A percentile compares a stretch with the other conserved stretches of the same genome.
Evolutionary conservation across 2,797 vertebrate species (phyloP).

Genomic region (Amblyraja radiata): DNA sequence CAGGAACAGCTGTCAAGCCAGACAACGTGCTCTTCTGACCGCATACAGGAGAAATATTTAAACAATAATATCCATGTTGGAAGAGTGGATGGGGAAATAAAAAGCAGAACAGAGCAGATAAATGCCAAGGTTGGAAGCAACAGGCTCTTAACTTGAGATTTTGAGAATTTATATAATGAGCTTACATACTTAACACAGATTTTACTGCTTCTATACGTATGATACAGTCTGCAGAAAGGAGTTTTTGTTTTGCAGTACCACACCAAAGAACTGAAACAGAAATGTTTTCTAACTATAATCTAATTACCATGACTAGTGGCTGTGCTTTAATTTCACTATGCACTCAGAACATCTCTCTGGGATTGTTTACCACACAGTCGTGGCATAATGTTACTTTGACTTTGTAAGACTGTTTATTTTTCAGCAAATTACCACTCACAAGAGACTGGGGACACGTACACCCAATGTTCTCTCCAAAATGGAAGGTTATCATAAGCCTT

Average conservation of each 20-base stretch:
- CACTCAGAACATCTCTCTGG: background rate
- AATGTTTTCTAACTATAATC: constrained; percentile 9
- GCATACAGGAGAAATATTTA: constrained; percentile 36
- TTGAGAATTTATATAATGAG: constrained; percentile 16
- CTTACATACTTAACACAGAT: background rate
- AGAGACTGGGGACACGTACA: background rate
- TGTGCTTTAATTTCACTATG: background rate
- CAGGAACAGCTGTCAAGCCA: constrained; percentile 20
- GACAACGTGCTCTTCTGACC: constrained; percentile 23
- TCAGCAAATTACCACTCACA: background rate
- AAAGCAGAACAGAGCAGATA: constrained; percentile 4
- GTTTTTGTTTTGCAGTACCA: background rate
- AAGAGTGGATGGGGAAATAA: constrained; percentile 36
- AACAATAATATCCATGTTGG: constrained; percentile 33
- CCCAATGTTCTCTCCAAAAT: background rate
- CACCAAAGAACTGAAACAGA: background rate
- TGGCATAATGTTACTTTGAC: background rate
- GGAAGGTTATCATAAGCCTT: background rate
- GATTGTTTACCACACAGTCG: background rate
- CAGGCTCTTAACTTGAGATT: background rate
- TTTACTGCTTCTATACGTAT: background rate
- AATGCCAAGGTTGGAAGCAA: constrained; percentile 22
- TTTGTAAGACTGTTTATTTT: background rate
- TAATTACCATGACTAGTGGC: constrained; percentile 6
- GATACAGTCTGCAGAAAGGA: background rate